Percentiles rank a stretch among this genome's conserved stretches.
Evolutionary conservation across 2,113 vertebrate species (phyloP).

Genomic region (Mugil cephalus): DNA sequence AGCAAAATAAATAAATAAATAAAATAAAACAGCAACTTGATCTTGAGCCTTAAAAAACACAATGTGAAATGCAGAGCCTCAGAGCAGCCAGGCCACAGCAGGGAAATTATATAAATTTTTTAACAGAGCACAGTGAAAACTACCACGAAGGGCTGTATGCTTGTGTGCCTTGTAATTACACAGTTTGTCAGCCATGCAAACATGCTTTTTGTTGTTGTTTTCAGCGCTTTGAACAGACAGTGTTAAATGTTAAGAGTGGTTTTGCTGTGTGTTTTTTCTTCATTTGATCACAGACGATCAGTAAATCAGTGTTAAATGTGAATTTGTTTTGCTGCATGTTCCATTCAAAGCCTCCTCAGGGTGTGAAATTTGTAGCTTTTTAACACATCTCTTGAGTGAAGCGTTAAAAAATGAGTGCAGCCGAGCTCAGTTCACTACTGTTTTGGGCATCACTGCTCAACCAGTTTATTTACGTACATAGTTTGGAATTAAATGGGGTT

Average conservation of each 20-base stretch:
- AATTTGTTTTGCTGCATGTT: conserved; percentile 15
- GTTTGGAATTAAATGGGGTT: too few relatives aligned
- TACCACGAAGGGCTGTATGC: not conserved
- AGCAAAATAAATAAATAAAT: too few relatives aligned
- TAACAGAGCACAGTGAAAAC: not conserved
- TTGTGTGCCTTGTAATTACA: not conserved
- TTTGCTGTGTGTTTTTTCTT: conserved; percentile 23
- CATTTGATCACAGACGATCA: conserved; percentile 39
- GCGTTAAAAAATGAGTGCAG: too few relatives aligned
- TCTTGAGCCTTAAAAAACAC: too few relatives aligned
- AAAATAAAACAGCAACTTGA: too few relatives aligned
- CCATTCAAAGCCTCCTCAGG: not conserved
- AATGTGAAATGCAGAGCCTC: not conserved
- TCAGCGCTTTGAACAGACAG: conserved; percentile 4
- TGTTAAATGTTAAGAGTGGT: conserved; percentile 29
- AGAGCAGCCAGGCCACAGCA: not conserved
- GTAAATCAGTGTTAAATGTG: conserved; percentile 1
- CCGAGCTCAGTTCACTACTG: too few relatives aligned
- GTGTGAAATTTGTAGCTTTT: not conserved
- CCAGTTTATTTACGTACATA: too few relatives aligned
- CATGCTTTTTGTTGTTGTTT: conserved; percentile 22
- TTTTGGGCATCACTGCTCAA: too few relatives aligned
- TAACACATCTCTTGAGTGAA: not conserved
- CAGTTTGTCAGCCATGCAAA: not conserved
- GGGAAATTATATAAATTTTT: not conserved